Base-by-base conservation (phyloP, 2,797 vertebrate genomes). In the Ctenopoma multispine region DNA sequence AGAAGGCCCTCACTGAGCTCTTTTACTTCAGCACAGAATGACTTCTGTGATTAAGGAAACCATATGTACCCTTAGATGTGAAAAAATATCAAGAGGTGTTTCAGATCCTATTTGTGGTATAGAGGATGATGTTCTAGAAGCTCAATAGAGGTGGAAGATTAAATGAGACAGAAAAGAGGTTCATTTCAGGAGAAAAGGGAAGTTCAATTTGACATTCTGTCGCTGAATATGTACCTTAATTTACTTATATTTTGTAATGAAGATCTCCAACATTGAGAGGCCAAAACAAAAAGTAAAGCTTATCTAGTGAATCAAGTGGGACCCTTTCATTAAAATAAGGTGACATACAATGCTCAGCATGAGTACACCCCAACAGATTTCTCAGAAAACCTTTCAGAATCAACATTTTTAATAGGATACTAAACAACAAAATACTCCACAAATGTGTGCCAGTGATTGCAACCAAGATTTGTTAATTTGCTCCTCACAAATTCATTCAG, bases 31-130 rank as follows among this genome's bases (percentile, higher is more conserved):
- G 63, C 77, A 58, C 27, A 53, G 63, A 84, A 74, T 54, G 31
- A 79, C 84, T 81, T 84, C 54, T 78, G 66, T 80, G 81, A 87
- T 81, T 83, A 88, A 85, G 58, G 53, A 70, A 82, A 75, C 75
- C 70, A 71, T 79, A 63, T 69, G 71, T 60, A 70, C 63, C 51
- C 18, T 56, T 36, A 48, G 61, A 82, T 72, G 82, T 47, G 43
- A 75, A 75, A 63, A 47, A 80, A 49, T 58, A 63, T 54, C 24
- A 61, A 77, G 60, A 77, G 62, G 69, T 73, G 51, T 77, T 84
- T 83, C 64, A 74, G 36, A 81, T 75, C 50, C 56, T 29, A 75
- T 67, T 49, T 14, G 17, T 65, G 64, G 47, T 60, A 63, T 24
- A 44, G 41, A 61, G 36, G 27, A 68, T 55, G 46, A 40, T 56